A percentile compares a stretch with the other conserved stretches of the same genome.
phyloP scores from a whole-genome alignment of 2,888 invertebrate genomes.

The Thereva unica region DNA sequence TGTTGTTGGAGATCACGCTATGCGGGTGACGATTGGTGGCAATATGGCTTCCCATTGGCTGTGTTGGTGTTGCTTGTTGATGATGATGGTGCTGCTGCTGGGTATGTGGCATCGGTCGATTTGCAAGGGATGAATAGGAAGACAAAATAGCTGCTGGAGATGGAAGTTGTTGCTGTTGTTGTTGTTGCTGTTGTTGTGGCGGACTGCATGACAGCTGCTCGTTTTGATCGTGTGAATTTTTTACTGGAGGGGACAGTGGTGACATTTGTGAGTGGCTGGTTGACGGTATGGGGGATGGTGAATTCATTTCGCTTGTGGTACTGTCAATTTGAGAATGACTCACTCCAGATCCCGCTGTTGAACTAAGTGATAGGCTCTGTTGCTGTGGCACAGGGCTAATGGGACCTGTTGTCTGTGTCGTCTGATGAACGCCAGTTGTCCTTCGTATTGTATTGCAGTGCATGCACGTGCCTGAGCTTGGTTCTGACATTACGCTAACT shows the following conservation, averaged over 20 bases:
- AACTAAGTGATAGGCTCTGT: constrained; percentile 34
- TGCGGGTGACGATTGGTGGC: constrained; percentile 27
- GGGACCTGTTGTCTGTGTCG: constrained; percentile 59
- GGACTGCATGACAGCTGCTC: constrained; percentile 13
- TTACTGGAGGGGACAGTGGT: constrained; percentile 43
- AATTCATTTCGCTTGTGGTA: constrained; percentile 39
- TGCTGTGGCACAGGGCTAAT: constrained; percentile 56
- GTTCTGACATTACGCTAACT: constrained; percentile 45
- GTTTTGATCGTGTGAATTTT: constrained; percentile 39
- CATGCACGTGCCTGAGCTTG: constrained; percentile 50
- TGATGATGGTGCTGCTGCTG: constrained; percentile 43
- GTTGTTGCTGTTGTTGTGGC: constrained; percentile 7
- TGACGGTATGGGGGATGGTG: constrained; percentile 45
- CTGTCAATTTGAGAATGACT: constrained; percentile 30
- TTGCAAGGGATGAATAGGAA: constrained; percentile 13
- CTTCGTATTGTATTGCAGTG: constrained; percentile 57
- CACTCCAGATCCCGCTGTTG: constrained; percentile 2
- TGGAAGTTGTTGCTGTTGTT: constrained; percentile 1
- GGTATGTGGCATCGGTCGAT: constrained; percentile 37
- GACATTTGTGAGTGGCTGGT: constrained; percentile 48
- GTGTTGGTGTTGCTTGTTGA: constrained; percentile 40
- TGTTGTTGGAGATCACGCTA: neutral
- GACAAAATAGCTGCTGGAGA: constrained; percentile 7
- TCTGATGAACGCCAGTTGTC: constrained; percentile 58
- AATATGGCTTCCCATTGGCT: constrained; percentile 26